phyloP scores from a whole-genome alignment of 2,797 vertebrate species.

The Alosa sapidissima region DNA sequence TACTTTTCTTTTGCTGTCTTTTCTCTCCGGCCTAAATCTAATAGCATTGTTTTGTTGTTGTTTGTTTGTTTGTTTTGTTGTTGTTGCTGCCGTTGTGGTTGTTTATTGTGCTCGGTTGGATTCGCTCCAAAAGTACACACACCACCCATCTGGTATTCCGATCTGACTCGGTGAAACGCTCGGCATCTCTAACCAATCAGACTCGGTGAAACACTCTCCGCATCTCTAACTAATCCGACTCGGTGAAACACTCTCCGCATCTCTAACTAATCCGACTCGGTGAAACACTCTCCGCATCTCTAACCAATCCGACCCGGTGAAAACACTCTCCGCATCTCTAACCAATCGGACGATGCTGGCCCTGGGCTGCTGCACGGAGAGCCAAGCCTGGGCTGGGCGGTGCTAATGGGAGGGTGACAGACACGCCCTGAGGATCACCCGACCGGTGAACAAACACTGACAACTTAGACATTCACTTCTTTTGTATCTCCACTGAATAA shows the following conservation, averaged over 20 bases:
- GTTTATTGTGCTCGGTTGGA: slow-evolving; percentile 1
- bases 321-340: too few species aligned
- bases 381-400: neutral
- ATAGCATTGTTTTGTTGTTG: neutral
- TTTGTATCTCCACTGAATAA: too few species aligned
- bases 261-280: too few species aligned
- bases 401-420: neutral
- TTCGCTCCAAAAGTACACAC: neutral
- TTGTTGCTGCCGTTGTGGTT: neutral
- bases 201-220: too few species aligned
- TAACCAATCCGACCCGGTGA: too few species aligned
- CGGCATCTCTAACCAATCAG: too few species aligned
- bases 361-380: neutral
- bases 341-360: neutral
- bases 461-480: neutral
- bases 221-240: too few species aligned
- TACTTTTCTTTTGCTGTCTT: neutral
- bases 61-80: neutral
- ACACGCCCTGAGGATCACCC: neutral
- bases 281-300: too few species aligned
- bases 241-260: too few species aligned
- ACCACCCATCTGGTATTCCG: neutral
- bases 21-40: neutral
- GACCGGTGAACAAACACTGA: neutral
- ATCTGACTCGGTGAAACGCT: neutral